A percentile compares a stretch with the other conserved stretches of the same genome.
Evolutionary conservation across 2,113 vertebrate genomes (phyloP).

Genomic region (Melanotaenia duboulayi): DNA sequence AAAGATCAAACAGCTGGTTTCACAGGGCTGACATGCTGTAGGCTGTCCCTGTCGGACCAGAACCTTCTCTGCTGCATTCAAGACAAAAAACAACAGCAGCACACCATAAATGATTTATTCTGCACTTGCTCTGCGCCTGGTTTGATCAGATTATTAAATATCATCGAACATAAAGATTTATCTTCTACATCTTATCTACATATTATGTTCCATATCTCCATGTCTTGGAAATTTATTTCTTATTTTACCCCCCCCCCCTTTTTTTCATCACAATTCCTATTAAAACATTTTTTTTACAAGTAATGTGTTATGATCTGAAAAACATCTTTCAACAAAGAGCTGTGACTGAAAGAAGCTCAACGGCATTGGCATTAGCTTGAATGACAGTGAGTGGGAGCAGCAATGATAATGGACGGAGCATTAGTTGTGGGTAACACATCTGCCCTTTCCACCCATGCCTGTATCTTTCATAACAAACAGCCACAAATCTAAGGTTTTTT

Average conservation of each 20-base stretch:
- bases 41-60: background rate
- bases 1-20: constrained; percentile 27
- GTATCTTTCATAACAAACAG: background rate
- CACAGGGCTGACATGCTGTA: background rate
- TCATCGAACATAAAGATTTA: background rate
- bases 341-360: constrained; percentile 23
- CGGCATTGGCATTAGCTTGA: constrained; percentile 29
- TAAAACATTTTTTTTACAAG: background rate
- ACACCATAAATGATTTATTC: background rate
- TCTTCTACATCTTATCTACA: too few relatives aligned
- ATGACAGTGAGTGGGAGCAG: constrained; percentile 1
- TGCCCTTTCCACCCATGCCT: background rate
- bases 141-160: background rate
- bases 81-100: background rate
- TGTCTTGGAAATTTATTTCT: too few relatives aligned
- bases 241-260: too few relatives aligned
- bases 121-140: background rate
- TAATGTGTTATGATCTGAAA: background rate
- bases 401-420: constrained; percentile 13
- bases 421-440: background rate
- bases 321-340: background rate
- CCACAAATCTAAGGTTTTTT: background rate
- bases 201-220: too few relatives aligned
- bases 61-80: background rate
- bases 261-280: background rate